Evolutionary conservation across 2,797 vertebrate species (phyloP).

Genomic region (Chrysocyon brachyurus): DNA sequence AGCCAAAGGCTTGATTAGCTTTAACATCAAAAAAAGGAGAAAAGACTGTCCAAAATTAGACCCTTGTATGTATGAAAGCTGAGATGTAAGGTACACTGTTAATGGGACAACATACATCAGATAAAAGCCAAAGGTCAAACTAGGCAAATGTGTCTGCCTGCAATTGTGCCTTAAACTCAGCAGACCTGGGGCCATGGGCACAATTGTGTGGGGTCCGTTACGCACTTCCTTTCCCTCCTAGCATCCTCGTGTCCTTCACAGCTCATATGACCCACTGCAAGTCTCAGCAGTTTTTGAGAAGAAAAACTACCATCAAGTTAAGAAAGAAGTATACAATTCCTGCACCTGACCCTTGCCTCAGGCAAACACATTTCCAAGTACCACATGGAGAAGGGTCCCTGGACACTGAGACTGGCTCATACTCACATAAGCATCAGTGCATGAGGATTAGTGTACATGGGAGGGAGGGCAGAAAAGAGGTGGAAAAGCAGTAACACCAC

Average conservation of each 20-base stretch:
- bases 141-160: neutral
- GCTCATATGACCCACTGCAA: conserved; percentile 88
- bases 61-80: neutral
- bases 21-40: conserved; percentile 4
- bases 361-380: neutral
- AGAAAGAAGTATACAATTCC: neutral
- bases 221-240: conserved; percentile 85
- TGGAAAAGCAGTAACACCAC: neutral
- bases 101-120: conserved; percentile 14
- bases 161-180: conserved; percentile 59
- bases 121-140: conserved; percentile 62
- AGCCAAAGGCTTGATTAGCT: neutral
- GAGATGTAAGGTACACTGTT: neutral
- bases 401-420: neutral
- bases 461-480: neutral
- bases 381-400: neutral
- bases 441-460: neutral
- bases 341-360: neutral
- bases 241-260: conserved; percentile 86
- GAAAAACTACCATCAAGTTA: neutral
- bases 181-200: conserved; percentile 82
- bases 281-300: neutral
- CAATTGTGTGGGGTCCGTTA: conserved; percentile 84
- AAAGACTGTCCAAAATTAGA: conserved; percentile 18
- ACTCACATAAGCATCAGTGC: neutral